Evolutionary conservation across 2,888 invertebrate species (phyloP).

Genomic region (Scaeva pyrastri): DNA sequence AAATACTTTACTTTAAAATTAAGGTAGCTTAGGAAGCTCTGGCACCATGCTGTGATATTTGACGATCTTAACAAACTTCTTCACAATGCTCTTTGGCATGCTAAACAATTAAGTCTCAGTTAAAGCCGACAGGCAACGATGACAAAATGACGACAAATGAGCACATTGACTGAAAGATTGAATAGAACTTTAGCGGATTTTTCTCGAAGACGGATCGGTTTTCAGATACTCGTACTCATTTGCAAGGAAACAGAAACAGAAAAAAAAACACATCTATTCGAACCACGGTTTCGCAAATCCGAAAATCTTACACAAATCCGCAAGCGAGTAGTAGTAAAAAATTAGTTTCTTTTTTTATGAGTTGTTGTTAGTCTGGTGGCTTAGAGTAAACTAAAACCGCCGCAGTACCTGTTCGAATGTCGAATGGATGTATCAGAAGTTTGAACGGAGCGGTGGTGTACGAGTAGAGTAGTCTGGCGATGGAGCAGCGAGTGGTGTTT

Average conservation of each 20-base stretch:
- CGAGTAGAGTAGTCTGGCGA: neutral
- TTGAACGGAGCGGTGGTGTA: conserved; percentile 16
- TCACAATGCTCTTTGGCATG: conserved; percentile 41
- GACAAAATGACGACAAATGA: conserved; percentile 47
- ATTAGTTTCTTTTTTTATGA: conserved; percentile 23
- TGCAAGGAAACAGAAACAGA: conserved; percentile 1
- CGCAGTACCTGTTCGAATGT: conserved; percentile 69
- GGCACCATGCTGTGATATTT: conserved; percentile 59
- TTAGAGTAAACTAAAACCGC: conserved; percentile 67
- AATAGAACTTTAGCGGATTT: conserved; percentile 53
- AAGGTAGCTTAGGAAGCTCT: neutral
- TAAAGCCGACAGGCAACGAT: neutral
- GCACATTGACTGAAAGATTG: conserved; percentile 64
- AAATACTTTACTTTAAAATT: conserved; percentile 39
- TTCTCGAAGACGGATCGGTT: conserved; percentile 53
- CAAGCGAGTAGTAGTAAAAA: conserved; percentile 20
- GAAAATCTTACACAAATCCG: conserved; percentile 37
- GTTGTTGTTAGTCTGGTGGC: conserved; percentile 71
- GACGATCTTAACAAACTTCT: conserved; percentile 24
- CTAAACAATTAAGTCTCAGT: conserved; percentile 37
- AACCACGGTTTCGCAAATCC: conserved; percentile 58
- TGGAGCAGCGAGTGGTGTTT: conserved; percentile 21
- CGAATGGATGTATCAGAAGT: conserved; percentile 62
- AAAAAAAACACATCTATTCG: conserved; percentile 9
- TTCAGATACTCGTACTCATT: conserved; percentile 5